Evolutionary conservation across 23 tunicate genomes (phyloP).

Genomic region (Styela plicata): DNA sequence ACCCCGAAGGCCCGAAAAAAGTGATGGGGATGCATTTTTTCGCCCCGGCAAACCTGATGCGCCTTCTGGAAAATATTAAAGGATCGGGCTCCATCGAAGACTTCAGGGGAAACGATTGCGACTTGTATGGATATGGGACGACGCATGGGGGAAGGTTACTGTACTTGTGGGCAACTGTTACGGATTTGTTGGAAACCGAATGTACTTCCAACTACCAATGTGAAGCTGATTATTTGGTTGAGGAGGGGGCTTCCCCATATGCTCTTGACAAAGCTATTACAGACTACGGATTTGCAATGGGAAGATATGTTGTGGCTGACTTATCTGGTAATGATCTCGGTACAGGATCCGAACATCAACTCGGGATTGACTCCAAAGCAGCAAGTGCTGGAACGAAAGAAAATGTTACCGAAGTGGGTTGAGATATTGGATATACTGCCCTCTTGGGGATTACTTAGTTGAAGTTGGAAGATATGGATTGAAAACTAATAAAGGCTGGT

Average conservation of each 20-base stretch:
- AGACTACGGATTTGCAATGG: too few relatives aligned
- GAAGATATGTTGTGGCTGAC: conserved; percentile 73
- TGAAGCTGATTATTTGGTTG: conserved; percentile 64
- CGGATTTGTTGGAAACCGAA: conserved; percentile 74
- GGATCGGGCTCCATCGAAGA: too few relatives aligned
- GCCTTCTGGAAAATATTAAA: conserved; percentile 66
- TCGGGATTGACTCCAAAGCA: conserved; percentile 39
- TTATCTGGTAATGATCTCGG: conserved; percentile 77
- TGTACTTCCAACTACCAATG: conserved; percentile 46
- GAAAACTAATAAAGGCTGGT: too few relatives aligned
- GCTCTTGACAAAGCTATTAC: conserved; percentile 51
- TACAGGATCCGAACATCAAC: conserved; percentile 30
- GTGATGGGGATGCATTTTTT: conserved; percentile 92
- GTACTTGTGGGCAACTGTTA: conserved; percentile 87
- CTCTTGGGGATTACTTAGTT: conserved; percentile 39
- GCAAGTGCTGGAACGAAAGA: too few relatives aligned
- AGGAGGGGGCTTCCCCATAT: conserved; percentile 82
- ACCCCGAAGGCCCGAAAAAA: conserved; percentile 58
- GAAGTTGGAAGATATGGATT: too few relatives aligned
- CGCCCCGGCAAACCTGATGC: conserved; percentile 90
- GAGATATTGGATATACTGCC: conserved; percentile 63
- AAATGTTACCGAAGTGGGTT: conserved; percentile 31
- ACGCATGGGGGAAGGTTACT: conserved; percentile 48
- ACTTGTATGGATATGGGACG: conserved; percentile 76
- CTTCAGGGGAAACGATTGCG: conserved; percentile 61